Base-by-base conservation (phyloP, 2,888 invertebrate genomes). In the Pherbina coryleti region DNA sequence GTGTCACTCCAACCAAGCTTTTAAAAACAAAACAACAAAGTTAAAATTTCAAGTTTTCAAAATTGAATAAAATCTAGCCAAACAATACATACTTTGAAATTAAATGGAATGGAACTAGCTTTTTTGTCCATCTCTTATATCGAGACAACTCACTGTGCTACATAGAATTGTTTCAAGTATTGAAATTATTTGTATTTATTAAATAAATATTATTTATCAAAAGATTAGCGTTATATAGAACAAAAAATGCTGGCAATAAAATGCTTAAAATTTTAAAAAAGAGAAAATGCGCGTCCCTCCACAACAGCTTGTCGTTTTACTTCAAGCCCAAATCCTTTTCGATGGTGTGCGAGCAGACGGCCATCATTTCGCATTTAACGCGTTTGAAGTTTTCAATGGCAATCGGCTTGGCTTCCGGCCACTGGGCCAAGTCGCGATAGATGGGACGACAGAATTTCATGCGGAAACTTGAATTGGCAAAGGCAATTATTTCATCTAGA, bases 401-500 rank as follows among this genome's bases (percentile, higher is more conserved):
- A 80, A 86, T 88, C 1, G 91, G 90, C 79, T 95, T 92, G 0
- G 93, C 92, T 28, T 92, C 92, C 79, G 94, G 93, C 97, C 97
- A 97, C 0, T 91, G 91, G 83, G 94, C 95, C 78, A 97, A 91
- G 86, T 96, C 96, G 79, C 95, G 93, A 90, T 97, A 98, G 69
- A 98, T 91, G 3, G 98, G 97, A 49, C 96, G 92, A 2, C 96
- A 94, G 90, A 93, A 98, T 89, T 98, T 98, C 95, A 98, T 96
- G 75, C 98, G 92, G 51, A 98, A 98, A 86, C 96, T 94, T 22
- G 92, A 92, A 82, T 95, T 96, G 9, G 96, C 93, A 91, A 98
- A 97, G 25, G 92, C 88, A 76, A 98, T 90, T 1, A 94, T 94
- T 19, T 92, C 91, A 1, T 91, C 90, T 51, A 98, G 90, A 84